Base-by-base conservation (phyloP, 1,140 invertebrate species). In the Bilobella aurantiaca region DNA sequence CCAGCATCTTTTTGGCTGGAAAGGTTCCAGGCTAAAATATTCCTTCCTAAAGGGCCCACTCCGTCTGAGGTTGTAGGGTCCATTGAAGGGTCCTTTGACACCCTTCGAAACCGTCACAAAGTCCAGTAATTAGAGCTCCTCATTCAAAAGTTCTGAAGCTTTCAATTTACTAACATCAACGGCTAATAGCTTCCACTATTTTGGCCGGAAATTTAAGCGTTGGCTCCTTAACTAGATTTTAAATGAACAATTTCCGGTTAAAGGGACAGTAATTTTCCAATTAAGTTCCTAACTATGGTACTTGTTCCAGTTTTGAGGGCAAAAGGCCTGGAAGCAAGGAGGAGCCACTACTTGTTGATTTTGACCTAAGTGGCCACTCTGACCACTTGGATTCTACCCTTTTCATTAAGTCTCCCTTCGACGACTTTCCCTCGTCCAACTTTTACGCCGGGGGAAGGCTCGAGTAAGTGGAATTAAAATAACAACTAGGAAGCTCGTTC, bases 1-100 rank as follows among this genome's bases (percentile, higher is more conserved):
- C 61, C 3, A 63, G 63, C 16, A 47, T 62, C 58, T n/a, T n/a
- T n/a, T n/a, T n/a, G 46, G 5, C 29, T 25, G 21, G n/a, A n/a
- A 31, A 60, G 63, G 30, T 18, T 69, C 27, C 16, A 66, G 63
- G 23, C 37, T 63, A 53, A 69, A 66, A 53, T 61, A 61, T 31
- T 61, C 18, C n/a, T n/a, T n/a, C n/a, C 5, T 34, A 64, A 32
- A 21, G 25, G 29, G 5, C 21, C 27, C 3, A 58, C 29, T 14
- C 47, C 49, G 3, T 5, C 8, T 8, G 14, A 53, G 5, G 8
- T 23, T 37, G 47, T 71, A 56, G 27, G 53, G 25, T 27, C 62
- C 49, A 64, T 69, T 58, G 70, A 71, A 65, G 70, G 64, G 47
- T 47, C 31, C 47, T 71, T 71, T 65, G 68, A 71, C 65, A 59